Percentiles rank a stretch among this genome's conserved stretches.
phyloP scores from a whole-genome alignment of 2,113 vertebrate species.

The Rhinoptilus africanus region DNA sequence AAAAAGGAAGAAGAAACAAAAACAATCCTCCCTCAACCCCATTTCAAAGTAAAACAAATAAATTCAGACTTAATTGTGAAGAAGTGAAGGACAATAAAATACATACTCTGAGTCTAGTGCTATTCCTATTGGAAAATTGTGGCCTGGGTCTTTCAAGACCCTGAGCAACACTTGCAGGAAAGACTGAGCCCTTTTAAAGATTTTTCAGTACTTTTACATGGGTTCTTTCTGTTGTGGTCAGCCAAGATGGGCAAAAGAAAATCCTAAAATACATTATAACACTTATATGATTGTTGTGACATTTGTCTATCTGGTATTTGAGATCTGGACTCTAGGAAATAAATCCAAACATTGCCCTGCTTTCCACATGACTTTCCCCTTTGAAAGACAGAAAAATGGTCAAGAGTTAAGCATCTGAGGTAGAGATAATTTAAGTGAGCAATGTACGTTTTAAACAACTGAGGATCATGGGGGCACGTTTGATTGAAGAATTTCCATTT shows the following conservation, averaged over 20 bases:
- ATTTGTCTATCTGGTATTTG: not conserved
- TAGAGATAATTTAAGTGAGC: not conserved
- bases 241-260: not conserved
- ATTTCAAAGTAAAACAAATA: not conserved
- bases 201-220: not conserved
- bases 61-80: not conserved
- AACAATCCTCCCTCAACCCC: accelerated
- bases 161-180: not conserved
- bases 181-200: not conserved
- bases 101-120: not conserved
- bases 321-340: not conserved
- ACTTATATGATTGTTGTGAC: not conserved
- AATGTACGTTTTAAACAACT: not conserved
- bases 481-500: not conserved
- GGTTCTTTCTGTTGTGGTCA: not conserved
- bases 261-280: not conserved
- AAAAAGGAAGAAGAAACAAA: not conserved
- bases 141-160: not conserved
- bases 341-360: not conserved
- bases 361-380: not conserved
- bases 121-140: not conserved
- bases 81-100: not conserved
- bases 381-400: not conserved
- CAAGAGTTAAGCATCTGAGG: not conserved
- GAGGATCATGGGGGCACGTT: not conserved